A percentile compares a stretch with the other conserved stretches of the same genome.
Conservation (phyloP, 2,797 vertebrate species). For the Decapterus maruadsi region DNA sequence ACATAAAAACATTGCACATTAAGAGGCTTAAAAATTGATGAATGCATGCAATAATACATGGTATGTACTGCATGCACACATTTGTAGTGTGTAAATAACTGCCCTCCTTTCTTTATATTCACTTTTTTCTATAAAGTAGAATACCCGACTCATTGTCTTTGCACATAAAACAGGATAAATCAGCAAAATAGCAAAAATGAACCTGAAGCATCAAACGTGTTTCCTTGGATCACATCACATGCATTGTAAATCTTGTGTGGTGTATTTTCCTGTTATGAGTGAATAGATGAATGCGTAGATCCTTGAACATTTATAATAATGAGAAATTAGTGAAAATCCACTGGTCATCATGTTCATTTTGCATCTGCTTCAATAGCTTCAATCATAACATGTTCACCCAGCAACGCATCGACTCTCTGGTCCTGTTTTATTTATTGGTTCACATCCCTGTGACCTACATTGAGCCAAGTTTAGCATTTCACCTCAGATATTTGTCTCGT, state of each 20-base stretch:
- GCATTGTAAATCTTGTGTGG: not conserved
- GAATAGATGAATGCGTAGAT: too few species aligned
- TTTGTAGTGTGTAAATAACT: not conserved
- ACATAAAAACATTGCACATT: too few species aligned
- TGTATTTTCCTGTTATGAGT: not conserved
- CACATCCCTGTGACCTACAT: constrained; percentile 38
- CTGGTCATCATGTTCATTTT: not conserved
- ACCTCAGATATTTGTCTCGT: constrained; percentile 45
- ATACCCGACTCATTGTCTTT: not conserved
- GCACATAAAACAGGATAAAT: not conserved
- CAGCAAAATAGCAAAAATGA: not conserved
- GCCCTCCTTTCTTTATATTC: not conserved
- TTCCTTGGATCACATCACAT: not conserved
- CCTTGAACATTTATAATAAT: not conserved
- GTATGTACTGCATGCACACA: not conserved
- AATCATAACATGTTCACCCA: not conserved
- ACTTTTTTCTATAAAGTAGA: not conserved
- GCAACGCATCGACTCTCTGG: not conserved
- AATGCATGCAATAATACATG: not conserved
- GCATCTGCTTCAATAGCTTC: not conserved
- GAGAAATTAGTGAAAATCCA: not conserved
- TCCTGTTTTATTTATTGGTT: constrained; percentile 21
- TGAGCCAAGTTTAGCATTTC: constrained; percentile 32
- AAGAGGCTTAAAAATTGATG: not conserved
- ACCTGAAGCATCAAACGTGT: not conserved